Evolutionary conservation across 2,888 invertebrate species (phyloP).

Genomic region (Acholoe squamosa): DNA sequence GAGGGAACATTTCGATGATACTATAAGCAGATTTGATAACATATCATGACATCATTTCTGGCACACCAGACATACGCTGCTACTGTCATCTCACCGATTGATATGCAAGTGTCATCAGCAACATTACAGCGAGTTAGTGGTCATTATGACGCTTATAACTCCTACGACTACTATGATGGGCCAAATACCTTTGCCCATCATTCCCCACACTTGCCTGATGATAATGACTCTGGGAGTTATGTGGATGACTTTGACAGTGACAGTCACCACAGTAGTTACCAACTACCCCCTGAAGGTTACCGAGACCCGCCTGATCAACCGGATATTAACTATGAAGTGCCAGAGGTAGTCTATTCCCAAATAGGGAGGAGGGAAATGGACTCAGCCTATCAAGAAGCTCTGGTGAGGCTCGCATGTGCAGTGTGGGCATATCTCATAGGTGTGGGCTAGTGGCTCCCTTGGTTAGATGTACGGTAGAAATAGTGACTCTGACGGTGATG

Average conservation of each 20-base stretch:
- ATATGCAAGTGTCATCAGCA: not conserved
- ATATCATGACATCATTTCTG: not conserved
- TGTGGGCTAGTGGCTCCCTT: not conserved
- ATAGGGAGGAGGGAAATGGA: not conserved
- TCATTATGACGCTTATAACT: not conserved
- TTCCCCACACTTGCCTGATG: not conserved
- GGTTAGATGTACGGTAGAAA: not conserved
- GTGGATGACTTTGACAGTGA: constrained; percentile 29
- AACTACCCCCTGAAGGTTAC: constrained; percentile 1
- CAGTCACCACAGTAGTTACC: constrained; percentile 17
- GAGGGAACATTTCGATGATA: no score
- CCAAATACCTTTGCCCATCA: not conserved
- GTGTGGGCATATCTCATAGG: not conserved
- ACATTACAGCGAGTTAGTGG: not conserved
- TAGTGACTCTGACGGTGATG: no score
- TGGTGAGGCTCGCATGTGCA: not conserved
- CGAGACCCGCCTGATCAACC: not conserved
- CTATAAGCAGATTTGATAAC: not conserved
- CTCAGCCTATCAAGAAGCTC: not conserved
- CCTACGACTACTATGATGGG: not conserved
- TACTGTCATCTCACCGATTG: not conserved
- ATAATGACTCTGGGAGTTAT: not conserved
- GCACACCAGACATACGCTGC: not conserved
- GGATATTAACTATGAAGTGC: not conserved
- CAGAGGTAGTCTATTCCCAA: not conserved